Percentiles rank a stretch among this genome's conserved stretches.
These are phyloP conservation scores for Lycocerus yunnanus DNA, from an alignment of 2,888 invertebrate genomes.

Conservation along the genomic window DNA sequence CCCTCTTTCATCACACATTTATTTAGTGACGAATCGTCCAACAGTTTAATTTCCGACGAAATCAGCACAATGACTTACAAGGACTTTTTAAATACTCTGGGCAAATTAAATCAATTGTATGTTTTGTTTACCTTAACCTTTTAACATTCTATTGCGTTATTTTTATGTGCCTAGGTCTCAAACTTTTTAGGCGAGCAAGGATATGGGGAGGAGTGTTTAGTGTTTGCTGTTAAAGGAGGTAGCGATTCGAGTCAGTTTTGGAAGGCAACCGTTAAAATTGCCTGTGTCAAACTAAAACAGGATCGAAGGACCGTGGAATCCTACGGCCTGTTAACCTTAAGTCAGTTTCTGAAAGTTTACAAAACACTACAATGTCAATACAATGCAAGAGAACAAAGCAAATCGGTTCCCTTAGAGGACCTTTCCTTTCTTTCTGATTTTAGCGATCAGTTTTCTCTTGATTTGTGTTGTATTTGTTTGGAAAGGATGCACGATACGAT, in stretches of 20 bases:
- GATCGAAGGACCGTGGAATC: constrained; percentile 59
- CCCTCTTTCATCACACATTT: constrained; percentile 37
- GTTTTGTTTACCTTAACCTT: constrained; percentile 37
- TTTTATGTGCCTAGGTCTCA: background rate
- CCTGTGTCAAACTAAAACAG: constrained; percentile 65
- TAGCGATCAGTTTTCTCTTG: constrained; percentile 40
- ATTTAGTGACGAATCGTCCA: constrained; percentile 41
- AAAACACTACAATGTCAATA: constrained; percentile 60
- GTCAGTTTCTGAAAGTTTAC: constrained; percentile 67
- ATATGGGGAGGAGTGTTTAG: constrained; percentile 57
- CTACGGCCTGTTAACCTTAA: constrained; percentile 64
- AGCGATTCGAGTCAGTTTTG: constrained; percentile 68
- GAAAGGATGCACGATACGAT: constrained; percentile 70
- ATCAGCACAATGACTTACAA: constrained; percentile 58
- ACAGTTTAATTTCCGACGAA: constrained; percentile 47
- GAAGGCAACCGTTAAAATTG: constrained; percentile 71
- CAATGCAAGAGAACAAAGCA: constrained; percentile 49
- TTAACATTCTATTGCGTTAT: background rate
- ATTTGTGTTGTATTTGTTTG: constrained; percentile 74
- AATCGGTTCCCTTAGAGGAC: constrained; percentile 44
- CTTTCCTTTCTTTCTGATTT: constrained; percentile 10
- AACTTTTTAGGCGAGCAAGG: background rate
- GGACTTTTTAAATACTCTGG: constrained; percentile 62
- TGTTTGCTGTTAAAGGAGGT: constrained; percentile 69
- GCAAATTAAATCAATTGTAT: constrained; percentile 67